Base-by-base conservation (phyloP, 2,113 vertebrate species). In the Amazona vittata region DNA sequence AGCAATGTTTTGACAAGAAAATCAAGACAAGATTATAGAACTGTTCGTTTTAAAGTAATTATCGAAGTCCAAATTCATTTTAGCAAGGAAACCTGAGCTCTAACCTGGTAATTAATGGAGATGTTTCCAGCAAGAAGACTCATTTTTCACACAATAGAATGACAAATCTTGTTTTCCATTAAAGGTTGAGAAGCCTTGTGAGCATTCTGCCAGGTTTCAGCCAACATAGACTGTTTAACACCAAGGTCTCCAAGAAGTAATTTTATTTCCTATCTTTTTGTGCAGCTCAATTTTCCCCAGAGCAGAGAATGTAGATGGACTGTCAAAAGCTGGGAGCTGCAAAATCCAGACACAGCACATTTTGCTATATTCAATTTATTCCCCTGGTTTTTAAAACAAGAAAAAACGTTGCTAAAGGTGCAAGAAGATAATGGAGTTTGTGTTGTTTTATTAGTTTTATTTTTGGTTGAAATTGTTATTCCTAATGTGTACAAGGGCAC, bases 271-370 rank as follows among this genome's bases (percentile, higher is more conserved):
- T 70, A 19, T 84, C 35, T 92, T 92, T 68, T 75, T 49, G 21
- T 20, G 52, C 55, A 89, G 65, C 57, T 94, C 69, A 90, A 83
- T 86, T 93, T 90, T 89, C 79, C 88, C 60, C 43, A 79, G 52
- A 65, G 60, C 76, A 89, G 18, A 81, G 47, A 89, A 71, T 8
- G 5, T 25, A 74, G 33, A 41, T 20, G 31, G 20, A n/a, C 49
- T 77, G 71, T 86, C 55, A 75, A 88, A 74, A 95, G 71, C 63
- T 83, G 31, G 47, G 33, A 88, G 52, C 75, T 77, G 28, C 64
- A 67, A 89, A 92, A 92, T n/a, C 39, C 73, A 93, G 50, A 71
- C 49, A 49, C 31, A 75, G 90, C 46, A 90, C 12, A 50, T 75
- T 82, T 57, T 71, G 4, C 24, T 64, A n/a, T 15, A 41, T 89